phyloP scores from a whole-genome alignment of 2,797 vertebrate genomes.

The Paguma larvata region DNA sequence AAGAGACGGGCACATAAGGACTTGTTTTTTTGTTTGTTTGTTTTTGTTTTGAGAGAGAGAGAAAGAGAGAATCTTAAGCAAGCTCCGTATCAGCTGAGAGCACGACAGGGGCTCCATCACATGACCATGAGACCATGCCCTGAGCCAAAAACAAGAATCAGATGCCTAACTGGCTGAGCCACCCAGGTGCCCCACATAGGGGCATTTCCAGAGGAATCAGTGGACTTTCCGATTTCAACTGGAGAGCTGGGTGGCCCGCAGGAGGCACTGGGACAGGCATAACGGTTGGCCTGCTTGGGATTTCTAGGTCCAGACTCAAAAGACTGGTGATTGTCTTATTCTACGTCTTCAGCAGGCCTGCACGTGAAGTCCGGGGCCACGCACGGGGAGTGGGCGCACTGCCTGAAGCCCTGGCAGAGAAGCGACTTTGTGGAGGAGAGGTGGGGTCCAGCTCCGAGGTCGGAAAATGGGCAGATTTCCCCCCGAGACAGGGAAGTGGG shows the following conservation, averaged over 20 bases:
- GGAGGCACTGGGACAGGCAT: background rate
- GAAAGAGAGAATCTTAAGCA: no score
- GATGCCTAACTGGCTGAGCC: no score
- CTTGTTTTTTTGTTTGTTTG: background rate
- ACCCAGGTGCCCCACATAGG: background rate
- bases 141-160: no score
- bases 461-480: background rate
- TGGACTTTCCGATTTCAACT: background rate
- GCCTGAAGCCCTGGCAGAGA: background rate
- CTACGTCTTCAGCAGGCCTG: background rate
- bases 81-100: no score
- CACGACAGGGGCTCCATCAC: no score
- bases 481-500: background rate
- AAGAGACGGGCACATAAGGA: background rate
- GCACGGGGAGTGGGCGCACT: background rate
- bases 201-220: background rate
- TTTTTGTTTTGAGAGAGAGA: no score
- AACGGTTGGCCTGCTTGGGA: background rate
- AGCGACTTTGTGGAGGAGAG: background rate
- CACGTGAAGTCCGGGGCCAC: background rate
- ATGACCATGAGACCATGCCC: no score
- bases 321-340: background rate
- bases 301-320: background rate
- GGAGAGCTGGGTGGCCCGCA: fast-evolving
- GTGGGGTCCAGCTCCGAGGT: background rate